phyloP scores from a whole-genome alignment of 2,113 vertebrate species.

The Callipepla californica region DNA sequence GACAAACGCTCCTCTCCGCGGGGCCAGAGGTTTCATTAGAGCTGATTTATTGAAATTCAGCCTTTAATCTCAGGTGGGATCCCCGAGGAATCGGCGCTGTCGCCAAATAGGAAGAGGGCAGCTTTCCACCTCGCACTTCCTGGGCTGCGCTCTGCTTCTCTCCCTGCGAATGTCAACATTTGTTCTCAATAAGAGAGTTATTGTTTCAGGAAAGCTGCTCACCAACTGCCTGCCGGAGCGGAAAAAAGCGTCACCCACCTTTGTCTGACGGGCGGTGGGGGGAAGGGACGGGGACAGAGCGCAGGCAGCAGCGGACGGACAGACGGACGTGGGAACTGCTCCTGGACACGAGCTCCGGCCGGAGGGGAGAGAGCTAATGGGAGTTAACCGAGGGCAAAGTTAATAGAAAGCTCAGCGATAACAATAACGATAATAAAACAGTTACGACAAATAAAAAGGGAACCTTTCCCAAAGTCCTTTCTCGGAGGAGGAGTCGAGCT shows the following conservation, averaged over 20 bases:
- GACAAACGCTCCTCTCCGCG: constrained; percentile 56
- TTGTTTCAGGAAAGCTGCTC: constrained; percentile 87
- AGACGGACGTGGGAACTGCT: neutral
- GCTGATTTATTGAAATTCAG: constrained; percentile 84
- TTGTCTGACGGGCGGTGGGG: constrained; percentile 51
- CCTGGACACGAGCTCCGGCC: neutral
- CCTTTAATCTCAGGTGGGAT: constrained; percentile 88
- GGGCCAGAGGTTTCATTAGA: constrained; percentile 77
- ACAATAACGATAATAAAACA: no score
- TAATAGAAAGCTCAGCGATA: rapidly evolving
- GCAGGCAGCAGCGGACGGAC: neutral
- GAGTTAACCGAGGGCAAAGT: neutral
- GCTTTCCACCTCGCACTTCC: constrained; percentile 74
- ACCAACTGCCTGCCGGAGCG: constrained; percentile 83
- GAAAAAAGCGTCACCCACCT: constrained; percentile 80
- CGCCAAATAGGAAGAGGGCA: constrained; percentile 81
- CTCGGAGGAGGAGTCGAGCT: neutral
- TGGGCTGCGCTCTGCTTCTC: constrained; percentile 63
- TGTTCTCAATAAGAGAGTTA: constrained; percentile 90
- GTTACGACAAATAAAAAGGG: neutral
- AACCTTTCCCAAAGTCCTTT: neutral
- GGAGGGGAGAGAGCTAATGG: neutral
- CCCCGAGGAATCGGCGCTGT: constrained; percentile 75
- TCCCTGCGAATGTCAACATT: constrained; percentile 90
- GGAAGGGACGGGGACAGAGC: neutral